Evolutionary conservation across 2,113 vertebrate species (phyloP), one percentile per base, ranked within the genome.

Genomic region (Taxidea taxus): DNA sequence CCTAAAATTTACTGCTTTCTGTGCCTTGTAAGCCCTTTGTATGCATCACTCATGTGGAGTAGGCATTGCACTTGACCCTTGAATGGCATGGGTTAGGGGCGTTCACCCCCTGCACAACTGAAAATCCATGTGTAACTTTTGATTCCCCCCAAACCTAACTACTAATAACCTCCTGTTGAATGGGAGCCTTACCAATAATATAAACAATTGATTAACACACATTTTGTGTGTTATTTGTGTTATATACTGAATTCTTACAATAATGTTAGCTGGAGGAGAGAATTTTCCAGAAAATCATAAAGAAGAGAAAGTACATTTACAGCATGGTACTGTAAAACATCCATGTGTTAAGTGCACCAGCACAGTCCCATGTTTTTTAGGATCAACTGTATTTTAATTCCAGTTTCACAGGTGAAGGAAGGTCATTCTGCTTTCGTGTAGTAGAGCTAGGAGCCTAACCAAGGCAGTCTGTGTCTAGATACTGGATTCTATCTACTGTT

Each of bases 31-130:
- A 93, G 44, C 47, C 47, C 27, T 86, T 56, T 39, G 3, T 34
- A 4, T 49, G 23, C 16, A 31, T 56, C 12, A 25, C 0, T 2
- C 0, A 25, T 34, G 2, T 12, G 3, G 64, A 44, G 70, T 31
- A 29, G 37, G 8, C 29, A 10, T 54, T 92, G 74, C 74, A 47
- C 13, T 29, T 77, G 74, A 42, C 42, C 7, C 27, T 47, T 47
- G 42, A 77, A 18, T 77, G 27, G 18, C 42, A 77, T 14, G 14
- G 74, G 4, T 29, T 47, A 44, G 74, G 74, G 42, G 27, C 42
- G 10, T 14, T 14, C 42, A 77, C 74, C 7, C 7, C 42, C 15
- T 77, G 27, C 74, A 77, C 42, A 47, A 14, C 8, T 77, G 74
- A 77, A 47, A 77, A 77, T 77, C 27, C 74, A 77, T 8, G 74